Evolutionary conservation across 2,797 vertebrate species (phyloP).

Genomic region (Rhabdophis nuchalis): DNA sequence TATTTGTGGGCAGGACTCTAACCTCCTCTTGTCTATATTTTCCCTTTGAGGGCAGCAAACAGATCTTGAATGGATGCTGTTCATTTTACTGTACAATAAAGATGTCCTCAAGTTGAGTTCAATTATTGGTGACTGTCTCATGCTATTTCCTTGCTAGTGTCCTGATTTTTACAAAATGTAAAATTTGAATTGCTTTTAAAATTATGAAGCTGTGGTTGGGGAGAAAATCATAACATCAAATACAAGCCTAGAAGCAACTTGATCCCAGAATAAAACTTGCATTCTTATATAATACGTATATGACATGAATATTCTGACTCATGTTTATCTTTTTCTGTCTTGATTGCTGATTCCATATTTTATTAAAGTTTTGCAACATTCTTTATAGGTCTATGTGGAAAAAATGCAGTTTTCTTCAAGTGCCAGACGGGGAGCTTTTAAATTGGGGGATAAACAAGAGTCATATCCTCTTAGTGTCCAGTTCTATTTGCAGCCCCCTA

Average conservation of each 20-base stretch:
- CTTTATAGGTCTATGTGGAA: neutral
- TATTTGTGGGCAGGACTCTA: neutral
- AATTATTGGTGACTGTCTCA: neutral
- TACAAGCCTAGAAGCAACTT: neutral
- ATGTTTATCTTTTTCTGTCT: neutral
- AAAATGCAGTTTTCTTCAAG: slow-evolving; percentile 65
- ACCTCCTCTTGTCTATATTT: neutral
- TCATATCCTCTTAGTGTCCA: slow-evolving; percentile 83
- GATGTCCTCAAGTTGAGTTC: neutral
- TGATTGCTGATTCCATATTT: neutral
- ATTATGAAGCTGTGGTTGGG: neutral
- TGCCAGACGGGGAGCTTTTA: slow-evolving; percentile 62
- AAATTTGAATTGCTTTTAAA: neutral
- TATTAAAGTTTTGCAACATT: neutral
- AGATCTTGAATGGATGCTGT: neutral
- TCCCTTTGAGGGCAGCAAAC: neutral
- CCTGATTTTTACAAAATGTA: neutral
- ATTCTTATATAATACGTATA: neutral
- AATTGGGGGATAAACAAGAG: slow-evolving; percentile 56
- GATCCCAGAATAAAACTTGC: neutral
- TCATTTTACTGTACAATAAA: neutral
- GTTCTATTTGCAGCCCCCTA: slow-evolving; percentile 87
- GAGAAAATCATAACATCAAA: neutral
- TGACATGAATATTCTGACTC: neutral
- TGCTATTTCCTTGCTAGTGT: neutral